Conservation (phyloP, 2,113 vertebrate species). For the Caranx melampygus region DNA sequence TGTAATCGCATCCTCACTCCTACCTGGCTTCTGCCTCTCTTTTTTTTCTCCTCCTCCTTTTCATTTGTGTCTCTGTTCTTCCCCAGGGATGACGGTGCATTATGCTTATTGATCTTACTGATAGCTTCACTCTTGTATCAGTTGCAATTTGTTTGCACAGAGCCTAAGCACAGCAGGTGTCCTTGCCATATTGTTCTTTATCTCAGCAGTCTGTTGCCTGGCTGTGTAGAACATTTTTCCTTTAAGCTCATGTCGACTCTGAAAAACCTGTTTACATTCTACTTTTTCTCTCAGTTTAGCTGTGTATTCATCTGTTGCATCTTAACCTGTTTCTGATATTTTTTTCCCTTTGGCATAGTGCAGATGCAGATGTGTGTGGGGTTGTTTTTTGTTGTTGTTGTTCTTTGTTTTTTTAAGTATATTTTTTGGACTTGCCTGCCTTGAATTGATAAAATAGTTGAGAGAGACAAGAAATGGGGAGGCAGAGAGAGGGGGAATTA, state of each 20-base stretch:
- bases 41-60: constrained; percentile 25
- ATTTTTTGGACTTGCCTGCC: no score
- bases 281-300: constrained; percentile 12
- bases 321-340: neutral
- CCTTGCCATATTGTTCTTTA: constrained; percentile 8
- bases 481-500: no score
- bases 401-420: no score
- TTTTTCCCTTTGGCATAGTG: neutral
- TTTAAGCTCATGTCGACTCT: neutral
- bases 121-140: constrained; percentile 18
- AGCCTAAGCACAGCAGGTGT: constrained; percentile 27
- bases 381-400: no score
- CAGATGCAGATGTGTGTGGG: neutral
- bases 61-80: constrained; percentile 1
- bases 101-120: constrained; percentile 15
- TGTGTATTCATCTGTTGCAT: constrained; percentile 18
- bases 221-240: neutral
- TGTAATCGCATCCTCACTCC: constrained; percentile 12
- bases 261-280: constrained; percentile 15
- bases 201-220: neutral
- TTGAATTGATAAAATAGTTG: no score
- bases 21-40: constrained; percentile 5
- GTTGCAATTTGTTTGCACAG: neutral
- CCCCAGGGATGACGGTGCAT: constrained; percentile 24
- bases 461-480: no score